Base-by-base conservation (phyloP, 1,140 invertebrate species). In the Macrocentrus cingulum region DNA sequence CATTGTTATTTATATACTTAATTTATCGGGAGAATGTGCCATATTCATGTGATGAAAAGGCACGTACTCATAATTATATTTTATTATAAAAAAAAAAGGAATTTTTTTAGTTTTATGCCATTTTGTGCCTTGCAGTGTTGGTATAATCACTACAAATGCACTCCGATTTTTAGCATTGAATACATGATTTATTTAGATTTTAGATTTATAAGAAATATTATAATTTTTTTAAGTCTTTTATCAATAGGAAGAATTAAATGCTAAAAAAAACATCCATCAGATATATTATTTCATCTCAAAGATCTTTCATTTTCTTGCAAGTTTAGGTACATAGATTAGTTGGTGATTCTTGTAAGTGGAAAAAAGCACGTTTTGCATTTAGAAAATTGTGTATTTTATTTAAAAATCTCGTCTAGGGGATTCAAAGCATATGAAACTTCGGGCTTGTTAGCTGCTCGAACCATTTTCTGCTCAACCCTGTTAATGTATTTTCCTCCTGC, bases 401-500 rank as follows among this genome's bases (percentile, higher is more conserved):
- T 75, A 56, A 88, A 88, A 46, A 89, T 82, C 39, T 88, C 85
- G 69, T 88, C 83, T n/a, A 83, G 68, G 1, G 84, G 82, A 67
- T 87, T 81, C 1, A 84, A 63, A 9, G 83, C 71, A 66, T 92
- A 93, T 1, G 87, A 85, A 52, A 84, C 81, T 63, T 87, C 83
- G 2, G 91, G 90, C 66, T 84, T 86, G 6, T 85, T 87, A 2
- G 83, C 83, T 67, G 88, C 84, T 65, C 84, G 83, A n/a, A 85
- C 77, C 19, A 87, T 82, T 77, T 95, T 95, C 62, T 91, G 87
- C 63, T 91, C 84, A 29, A 94, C 78, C 63, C 88, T 83, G 56
- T 89, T 86, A 16, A 88, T 80, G 72, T 95, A 95, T 72, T 91
- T 93, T 48, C 85, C 80, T 61, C 85, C 87, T 60, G 87, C 86